Base-by-base conservation (phyloP, 2,888 invertebrate species). In the Sabatieria punctata region DNA sequence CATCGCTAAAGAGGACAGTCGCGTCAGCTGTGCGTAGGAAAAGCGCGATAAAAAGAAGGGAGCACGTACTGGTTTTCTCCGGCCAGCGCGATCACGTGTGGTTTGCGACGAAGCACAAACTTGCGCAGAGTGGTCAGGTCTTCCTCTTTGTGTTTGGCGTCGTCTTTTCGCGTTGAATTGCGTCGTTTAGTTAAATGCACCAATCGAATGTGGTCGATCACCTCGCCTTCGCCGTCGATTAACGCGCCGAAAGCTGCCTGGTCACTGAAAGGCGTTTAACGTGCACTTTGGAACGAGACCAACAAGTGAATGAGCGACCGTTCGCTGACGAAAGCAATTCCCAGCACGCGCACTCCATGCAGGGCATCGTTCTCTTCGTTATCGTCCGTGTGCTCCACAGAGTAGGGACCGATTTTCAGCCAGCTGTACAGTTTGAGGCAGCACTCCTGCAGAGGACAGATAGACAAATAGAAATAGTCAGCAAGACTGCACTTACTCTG, bases 21-120 rank as follows among this genome's bases (percentile, higher is more conserved):
- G n/a, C 35, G 38, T n/a, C n/a, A n/a, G n/a, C n/a, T n/a, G n/a
- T n/a, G n/a, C n/a, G n/a, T n/a, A n/a, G n/a, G n/a, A n/a, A n/a
- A n/a, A n/a, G n/a, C n/a, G n/a, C n/a, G n/a, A n/a, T n/a, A n/a
- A n/a, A n/a, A n/a, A n/a, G n/a, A n/a, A n/a, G n/a, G n/a, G n/a
- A n/a, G n/a, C n/a, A 58, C 59, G 13, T 58, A 57, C 51, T 60
- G 47, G 37, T 57, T 85, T 65, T 93, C 93, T 0, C 85, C 89
- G 8, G 85, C 82, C 18, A 91, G 77, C 0, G 79, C 82, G 24
- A 99, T 78, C 15, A 88, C 82, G 68, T 97, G 95, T 0, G 97
- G 97, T 60, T 85, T 86, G 68, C 89, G 88, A 22, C 77, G 76
- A 1, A 76, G 71, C 44, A 99, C 83, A 59, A 97, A 91, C 27